Percentiles rank a stretch among this genome's conserved stretches.
Conservation (phyloP, 2,888 invertebrate genomes). For the Plagodis dolabraria region DNA sequence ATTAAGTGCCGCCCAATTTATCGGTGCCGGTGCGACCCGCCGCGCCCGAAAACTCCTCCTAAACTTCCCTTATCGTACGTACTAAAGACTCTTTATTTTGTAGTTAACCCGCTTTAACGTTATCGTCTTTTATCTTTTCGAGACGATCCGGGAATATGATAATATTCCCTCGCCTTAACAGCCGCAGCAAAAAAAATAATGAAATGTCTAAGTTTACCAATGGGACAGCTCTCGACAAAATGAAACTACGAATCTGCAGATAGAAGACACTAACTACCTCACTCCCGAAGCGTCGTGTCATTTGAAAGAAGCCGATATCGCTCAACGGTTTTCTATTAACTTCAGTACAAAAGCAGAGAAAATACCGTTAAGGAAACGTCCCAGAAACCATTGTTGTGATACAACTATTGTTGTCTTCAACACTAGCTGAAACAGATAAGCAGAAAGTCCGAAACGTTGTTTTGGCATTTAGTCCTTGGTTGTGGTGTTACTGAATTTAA, state of each 20-base stretch:
- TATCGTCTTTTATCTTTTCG: conserved; percentile 71
- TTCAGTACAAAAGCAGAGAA: conserved; percentile 65
- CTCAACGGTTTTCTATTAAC: conserved; percentile 67
- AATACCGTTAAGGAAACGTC: conserved; percentile 72
- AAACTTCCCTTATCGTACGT: conserved; percentile 82
- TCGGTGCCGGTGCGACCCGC: conserved; percentile 73
- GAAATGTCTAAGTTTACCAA: conserved; percentile 32
- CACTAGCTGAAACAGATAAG: conserved; percentile 51
- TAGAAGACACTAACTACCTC: conserved; percentile 49
- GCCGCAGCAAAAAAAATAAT: conserved; percentile 35
- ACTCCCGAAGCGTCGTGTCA: conserved; percentile 43
- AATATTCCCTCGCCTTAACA: conserved; percentile 24
- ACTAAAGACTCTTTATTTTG: conserved; percentile 82
- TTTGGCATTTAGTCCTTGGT: conserved; percentile 31
- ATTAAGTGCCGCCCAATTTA: conserved; percentile 85
- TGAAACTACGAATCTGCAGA: conserved; percentile 34
- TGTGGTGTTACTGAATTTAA: conserved; percentile 24
- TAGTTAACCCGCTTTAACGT: conserved; percentile 75
- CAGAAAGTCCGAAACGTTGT: conserved; percentile 36
- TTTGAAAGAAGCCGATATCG: conserved; percentile 62
- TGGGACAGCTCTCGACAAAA: conserved; percentile 26
- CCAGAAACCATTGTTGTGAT: conserved; percentile 72
- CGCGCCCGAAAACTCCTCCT: conserved; percentile 78
- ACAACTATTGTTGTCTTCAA: conserved; percentile 68
- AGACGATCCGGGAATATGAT: conserved; percentile 4